These are phyloP conservation scores for Drosophila baimaii DNA, from an alignment of 1,140 invertebrate genomes.

Conservation along the genomic window DNA sequence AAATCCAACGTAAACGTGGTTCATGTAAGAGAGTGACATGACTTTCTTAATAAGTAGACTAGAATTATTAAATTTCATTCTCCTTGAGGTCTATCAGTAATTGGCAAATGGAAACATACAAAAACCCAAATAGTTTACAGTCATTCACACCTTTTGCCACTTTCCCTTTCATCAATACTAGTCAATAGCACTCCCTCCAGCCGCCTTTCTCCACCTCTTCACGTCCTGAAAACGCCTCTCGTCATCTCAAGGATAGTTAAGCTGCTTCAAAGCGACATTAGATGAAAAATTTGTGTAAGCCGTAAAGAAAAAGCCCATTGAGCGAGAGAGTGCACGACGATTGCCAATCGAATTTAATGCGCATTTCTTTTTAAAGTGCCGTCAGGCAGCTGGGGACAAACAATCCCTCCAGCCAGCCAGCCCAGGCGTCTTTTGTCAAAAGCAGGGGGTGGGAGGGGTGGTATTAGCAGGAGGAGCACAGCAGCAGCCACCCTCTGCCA, in stretches of 20 bases:
- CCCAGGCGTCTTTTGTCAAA: constrained; percentile 35
- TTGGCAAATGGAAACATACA: too few relatives aligned
- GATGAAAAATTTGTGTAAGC: constrained; percentile 74
- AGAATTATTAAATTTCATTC: neutral
- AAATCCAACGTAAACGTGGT: neutral
- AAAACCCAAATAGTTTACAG: neutral
- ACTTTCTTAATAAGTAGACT: neutral
- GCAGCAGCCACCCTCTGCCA: neutral
- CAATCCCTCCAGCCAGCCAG: constrained; percentile 17
- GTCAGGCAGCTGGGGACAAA: constrained; percentile 45
- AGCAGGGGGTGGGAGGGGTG: too few relatives aligned
- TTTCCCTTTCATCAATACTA: constrained; percentile 20
- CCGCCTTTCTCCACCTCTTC: neutral
- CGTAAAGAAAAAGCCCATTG: constrained; percentile 52
- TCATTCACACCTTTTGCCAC: constrained; percentile 10
- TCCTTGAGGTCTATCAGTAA: too few relatives aligned
- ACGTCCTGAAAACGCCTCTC: constrained; percentile 10
- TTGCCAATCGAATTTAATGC: constrained; percentile 67
- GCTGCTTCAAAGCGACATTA: constrained; percentile 52
- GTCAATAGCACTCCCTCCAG: neutral
- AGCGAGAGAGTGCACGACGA: constrained; percentile 38
- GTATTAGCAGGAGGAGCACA: constrained; percentile 1
- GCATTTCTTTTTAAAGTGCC: constrained; percentile 63
- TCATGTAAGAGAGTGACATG: neutral
- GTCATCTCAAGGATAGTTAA: constrained; percentile 44